A percentile compares a stretch with the other conserved stretches of the same genome.
These are phyloP conservation scores for Nycticebus coucang DNA, from an alignment of 2,113 vertebrate species.

Conservation along the genomic window DNA sequence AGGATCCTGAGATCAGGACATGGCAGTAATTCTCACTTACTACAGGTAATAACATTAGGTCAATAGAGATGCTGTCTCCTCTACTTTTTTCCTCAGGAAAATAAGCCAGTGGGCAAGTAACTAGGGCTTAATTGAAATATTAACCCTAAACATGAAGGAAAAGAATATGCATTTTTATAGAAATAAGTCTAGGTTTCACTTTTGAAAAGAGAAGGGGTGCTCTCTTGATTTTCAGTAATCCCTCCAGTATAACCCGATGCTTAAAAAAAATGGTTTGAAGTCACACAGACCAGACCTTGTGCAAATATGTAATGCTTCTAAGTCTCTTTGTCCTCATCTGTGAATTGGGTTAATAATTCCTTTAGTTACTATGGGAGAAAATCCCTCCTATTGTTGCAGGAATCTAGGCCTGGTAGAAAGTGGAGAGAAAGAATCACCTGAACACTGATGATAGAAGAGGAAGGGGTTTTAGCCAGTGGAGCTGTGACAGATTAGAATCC, in stretches of 20 bases:
- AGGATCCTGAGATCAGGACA: not conserved
- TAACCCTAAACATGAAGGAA: not conserved
- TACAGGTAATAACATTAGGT: not conserved
- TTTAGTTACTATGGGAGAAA: not conserved
- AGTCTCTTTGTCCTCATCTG: not conserved
- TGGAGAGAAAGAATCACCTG: too few species aligned
- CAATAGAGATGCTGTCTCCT: not conserved
- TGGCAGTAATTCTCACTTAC: not conserved
- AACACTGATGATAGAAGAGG: too few species aligned
- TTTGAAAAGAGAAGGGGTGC: not conserved
- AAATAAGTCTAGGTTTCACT: slow-evolving; percentile 21
- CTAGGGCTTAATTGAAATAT: not conserved
- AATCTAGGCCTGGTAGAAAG: too few species aligned
- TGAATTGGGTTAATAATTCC: not conserved
- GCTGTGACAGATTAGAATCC: too few species aligned
- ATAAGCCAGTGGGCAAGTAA: not conserved
- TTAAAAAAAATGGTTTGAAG: slow-evolving; percentile 43
- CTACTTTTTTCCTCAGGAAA: slow-evolving; percentile 27
- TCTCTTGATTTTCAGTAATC: slow-evolving; percentile 1
- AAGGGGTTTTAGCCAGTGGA: too few species aligned
- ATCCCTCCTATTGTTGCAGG: too few species aligned
- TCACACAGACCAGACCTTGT: not conserved
- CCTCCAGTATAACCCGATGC: not conserved
- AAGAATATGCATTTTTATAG: not conserved
- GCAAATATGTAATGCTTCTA: not conserved